Percentiles rank a stretch among this genome's conserved stretches.
These are phyloP conservation scores for Sphaerophoria taeniata DNA, from an alignment of 2,888 invertebrate species.

Conservation along the genomic window DNA sequence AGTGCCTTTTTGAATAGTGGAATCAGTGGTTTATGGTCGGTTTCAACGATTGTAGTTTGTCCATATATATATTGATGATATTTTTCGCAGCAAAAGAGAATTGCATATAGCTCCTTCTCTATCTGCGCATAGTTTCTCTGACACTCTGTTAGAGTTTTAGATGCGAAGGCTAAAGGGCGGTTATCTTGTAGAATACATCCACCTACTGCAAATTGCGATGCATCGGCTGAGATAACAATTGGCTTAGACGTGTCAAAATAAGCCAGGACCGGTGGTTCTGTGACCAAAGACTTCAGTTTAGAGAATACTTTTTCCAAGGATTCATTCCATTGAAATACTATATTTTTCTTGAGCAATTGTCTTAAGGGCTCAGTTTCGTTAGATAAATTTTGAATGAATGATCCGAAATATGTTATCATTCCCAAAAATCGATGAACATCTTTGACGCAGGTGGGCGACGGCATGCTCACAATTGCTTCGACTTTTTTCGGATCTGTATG, in stretches of 20 bases:
- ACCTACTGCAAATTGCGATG: constrained; percentile 53
- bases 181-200: constrained; percentile 33
- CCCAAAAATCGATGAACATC: too few relatives aligned
- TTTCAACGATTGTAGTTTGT: too few relatives aligned
- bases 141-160: constrained; percentile 57
- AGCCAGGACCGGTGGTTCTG: constrained; percentile 19
- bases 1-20: too few relatives aligned
- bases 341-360: constrained; percentile 36
- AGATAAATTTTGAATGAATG: constrained; percentile 72
- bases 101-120: constrained; percentile 72
- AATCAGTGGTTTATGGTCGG: too few relatives aligned
- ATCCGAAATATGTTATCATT: constrained; percentile 69
- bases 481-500: constrained; percentile 28
- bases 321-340: constrained; percentile 41
- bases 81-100: constrained; percentile 68
- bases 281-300: constrained; percentile 6
- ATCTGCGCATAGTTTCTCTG: constrained; percentile 72
- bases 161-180: constrained; percentile 39
- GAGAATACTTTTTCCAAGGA: constrained; percentile 25
- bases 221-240: constrained; percentile 43
- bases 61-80: constrained; percentile 71
- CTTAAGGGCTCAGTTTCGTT: constrained; percentile 55
- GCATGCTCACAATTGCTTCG: constrained; percentile 31
- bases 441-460: constrained; percentile 12
- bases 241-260: constrained; percentile 20